Percentiles rank a stretch among this genome's conserved stretches.
phyloP scores from a whole-genome alignment of 2,888 invertebrate species.

The Lymantria monacha region DNA sequence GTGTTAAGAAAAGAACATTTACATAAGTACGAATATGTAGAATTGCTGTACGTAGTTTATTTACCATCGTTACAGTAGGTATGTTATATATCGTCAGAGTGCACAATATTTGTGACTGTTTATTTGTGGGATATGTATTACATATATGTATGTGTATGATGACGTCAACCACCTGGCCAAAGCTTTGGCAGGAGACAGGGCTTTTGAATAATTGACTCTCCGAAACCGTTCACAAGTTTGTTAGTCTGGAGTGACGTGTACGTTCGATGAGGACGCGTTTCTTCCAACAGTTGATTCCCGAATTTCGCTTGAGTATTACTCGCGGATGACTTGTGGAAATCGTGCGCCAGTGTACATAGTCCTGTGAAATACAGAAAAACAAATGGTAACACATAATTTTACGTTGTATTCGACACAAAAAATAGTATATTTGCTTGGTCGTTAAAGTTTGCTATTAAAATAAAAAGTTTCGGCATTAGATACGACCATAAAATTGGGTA shows the following conservation, averaged over 20 bases:
- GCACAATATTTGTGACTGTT: constrained; percentile 57
- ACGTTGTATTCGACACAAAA: constrained; percentile 4
- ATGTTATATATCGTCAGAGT: constrained; percentile 57
- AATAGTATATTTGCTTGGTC: constrained; percentile 28
- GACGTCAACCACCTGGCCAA: constrained; percentile 76
- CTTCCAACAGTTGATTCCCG: constrained; percentile 30
- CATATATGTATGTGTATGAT: constrained; percentile 52
- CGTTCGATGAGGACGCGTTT: constrained; percentile 38
- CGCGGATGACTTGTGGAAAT: constrained; percentile 27
- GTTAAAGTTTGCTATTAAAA: constrained; percentile 11
- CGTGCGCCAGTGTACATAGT: constrained; percentile 22
- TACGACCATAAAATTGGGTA: constrained; percentile 27
- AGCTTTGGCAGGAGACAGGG: constrained; percentile 78
- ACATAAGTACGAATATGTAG: too few species aligned
- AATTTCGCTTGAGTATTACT: constrained; percentile 35
- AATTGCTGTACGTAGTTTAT: constrained; percentile 15
- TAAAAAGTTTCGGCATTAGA: constrained; percentile 26
- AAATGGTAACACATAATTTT: constrained; percentile 7
- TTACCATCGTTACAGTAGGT: constrained; percentile 42
- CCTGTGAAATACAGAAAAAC: constrained; percentile 11
- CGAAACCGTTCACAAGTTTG: constrained; percentile 66
- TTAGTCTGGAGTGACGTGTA: constrained; percentile 72
- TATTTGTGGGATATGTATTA: constrained; percentile 51
- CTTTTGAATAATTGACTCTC: constrained; percentile 73
- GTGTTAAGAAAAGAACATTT: too few species aligned